Base-by-base conservation (phyloP, 2,888 invertebrate genomes). In the Netelia inedita region DNA sequence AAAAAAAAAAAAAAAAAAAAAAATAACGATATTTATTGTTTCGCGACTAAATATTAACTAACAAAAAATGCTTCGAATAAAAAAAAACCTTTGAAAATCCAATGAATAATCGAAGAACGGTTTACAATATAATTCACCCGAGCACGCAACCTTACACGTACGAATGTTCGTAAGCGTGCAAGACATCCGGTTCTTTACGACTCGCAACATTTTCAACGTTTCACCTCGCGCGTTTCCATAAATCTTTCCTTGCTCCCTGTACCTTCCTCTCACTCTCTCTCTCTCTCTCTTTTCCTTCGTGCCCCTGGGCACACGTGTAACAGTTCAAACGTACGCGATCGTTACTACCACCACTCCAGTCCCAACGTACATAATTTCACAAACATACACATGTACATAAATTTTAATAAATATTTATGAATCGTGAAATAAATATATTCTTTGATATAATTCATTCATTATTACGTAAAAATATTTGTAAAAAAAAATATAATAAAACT, bases 171-270 rank as follows among this genome's bases (percentile, higher is more conserved):
- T 57, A n/a, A 57, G 23, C 11, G 55, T 65, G 19, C 19, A 23
- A 84, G 78, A 81, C 74, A 81, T 85, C 79, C 81, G 79, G 85
- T 79, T 82, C 72, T 78, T 72, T 79, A 79, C 75, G 81, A 85
- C 74, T 79, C 78, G 74, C 66, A 75, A 79, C 75, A 85, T 82
- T 75, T 85, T 74, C 65, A 43, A 21, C 16, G 50, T 59, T 55
- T 21, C 14, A 21, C 1, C 63, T 65, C 68, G 55, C 63, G 41
- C 41, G 61, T 79, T 83, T 78, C 78, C 73, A 84, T 84, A 84
- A 84, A 82, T 85, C 81, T 85, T 63, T 43, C 63, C 61, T 72
- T 57, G 9, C 57, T 57, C 57, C 16, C 14, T 53, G n/a, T 53
- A 6, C 19, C 55, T 21, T 41, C 55, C 55, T 19, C 8, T 75